A percentile compares a stretch with the other conserved stretches of the same genome.
Conservation (phyloP, 2,888 invertebrate genomes). For the Pyrochroa serraticornis region DNA sequence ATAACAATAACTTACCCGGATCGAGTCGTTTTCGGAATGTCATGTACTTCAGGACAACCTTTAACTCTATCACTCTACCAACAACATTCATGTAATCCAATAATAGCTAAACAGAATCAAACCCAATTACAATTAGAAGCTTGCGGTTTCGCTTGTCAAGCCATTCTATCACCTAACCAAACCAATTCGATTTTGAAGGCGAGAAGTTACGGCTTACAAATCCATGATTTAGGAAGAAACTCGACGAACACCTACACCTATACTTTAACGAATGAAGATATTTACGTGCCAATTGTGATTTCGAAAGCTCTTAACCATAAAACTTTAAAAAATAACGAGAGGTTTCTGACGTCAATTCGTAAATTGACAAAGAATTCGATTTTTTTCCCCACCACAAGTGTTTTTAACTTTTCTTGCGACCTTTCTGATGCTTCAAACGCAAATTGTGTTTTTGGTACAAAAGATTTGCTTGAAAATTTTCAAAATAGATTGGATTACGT, state of each 20-base stretch:
- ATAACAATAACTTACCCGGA: constrained; percentile 70
- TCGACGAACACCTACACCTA: constrained; percentile 58
- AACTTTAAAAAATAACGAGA: constrained; percentile 64
- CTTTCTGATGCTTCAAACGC: constrained; percentile 14
- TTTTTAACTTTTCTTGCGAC: constrained; percentile 57
- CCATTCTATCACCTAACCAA: constrained; percentile 58
- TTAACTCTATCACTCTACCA: constrained; percentile 56
- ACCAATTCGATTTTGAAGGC: constrained; percentile 59
- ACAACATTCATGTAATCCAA: constrained; percentile 60
- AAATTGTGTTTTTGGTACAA: constrained; percentile 37
- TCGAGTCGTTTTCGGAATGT: constrained; percentile 64
- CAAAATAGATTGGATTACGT: background rate
- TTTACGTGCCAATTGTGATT: constrained; percentile 34
- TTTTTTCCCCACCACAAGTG: constrained; percentile 68
- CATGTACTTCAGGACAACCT: constrained; percentile 56
- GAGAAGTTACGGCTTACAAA: constrained; percentile 63
- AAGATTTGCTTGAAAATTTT: constrained; percentile 30
- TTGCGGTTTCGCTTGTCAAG: constrained; percentile 67
- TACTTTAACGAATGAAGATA: constrained; percentile 37
- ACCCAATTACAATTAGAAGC: constrained; percentile 61
- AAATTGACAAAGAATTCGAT: constrained; percentile 62
- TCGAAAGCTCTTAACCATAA: constrained; percentile 61
- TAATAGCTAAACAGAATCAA: constrained; percentile 48
- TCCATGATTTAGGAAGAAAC: constrained; percentile 55
- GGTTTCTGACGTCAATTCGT: constrained; percentile 64